Evolutionary conservation across 2,797 vertebrate genomes (phyloP).

Genomic region (Acridotheres tristis): DNA sequence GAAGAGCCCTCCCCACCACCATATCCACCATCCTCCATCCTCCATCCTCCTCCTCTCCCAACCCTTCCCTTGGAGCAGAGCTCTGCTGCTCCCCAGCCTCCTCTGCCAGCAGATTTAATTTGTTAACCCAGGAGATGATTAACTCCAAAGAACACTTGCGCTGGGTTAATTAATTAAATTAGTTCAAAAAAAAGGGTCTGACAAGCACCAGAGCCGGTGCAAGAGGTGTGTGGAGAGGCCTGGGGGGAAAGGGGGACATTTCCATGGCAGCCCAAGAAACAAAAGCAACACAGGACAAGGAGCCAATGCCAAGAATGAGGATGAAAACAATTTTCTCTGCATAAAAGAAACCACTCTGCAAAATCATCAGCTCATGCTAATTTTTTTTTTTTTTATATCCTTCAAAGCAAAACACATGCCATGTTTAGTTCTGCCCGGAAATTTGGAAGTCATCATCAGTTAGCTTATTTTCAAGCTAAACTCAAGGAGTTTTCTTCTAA

Average conservation of each 20-base stretch:
- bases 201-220: not conserved
- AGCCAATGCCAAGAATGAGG: slow-evolving; percentile 50
- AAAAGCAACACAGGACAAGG: slow-evolving; percentile 55
- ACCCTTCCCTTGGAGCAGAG: not conserved
- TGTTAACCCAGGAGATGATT: slow-evolving; percentile 24
- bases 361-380: slow-evolving; percentile 49
- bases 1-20: not conserved
- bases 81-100: not conserved
- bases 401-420: slow-evolving; percentile 36
- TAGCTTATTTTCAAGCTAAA: not conserved
- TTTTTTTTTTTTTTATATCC: slow-evolving; percentile 22
- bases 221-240: slow-evolving; percentile 34
- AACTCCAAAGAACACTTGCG: slow-evolving; percentile 48
- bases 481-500: not conserved
- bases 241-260: slow-evolving; percentile 58
- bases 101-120: not conserved
- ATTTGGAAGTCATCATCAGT: not conserved
- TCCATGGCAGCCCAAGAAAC: slow-evolving; percentile 65
- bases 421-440: slow-evolving; percentile 16
- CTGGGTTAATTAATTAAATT: slow-evolving; percentile 58
- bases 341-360: slow-evolving; percentile 54
- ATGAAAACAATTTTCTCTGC: slow-evolving; percentile 57
- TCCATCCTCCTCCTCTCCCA: not conserved
- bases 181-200: slow-evolving; percentile 47
- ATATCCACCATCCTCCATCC: not conserved